Percentiles rank a stretch among this genome's conserved stretches.
Evolutionary conservation across 2,888 invertebrate genomes (phyloP).

Genomic region (Hirtodrosophila duncani): DNA sequence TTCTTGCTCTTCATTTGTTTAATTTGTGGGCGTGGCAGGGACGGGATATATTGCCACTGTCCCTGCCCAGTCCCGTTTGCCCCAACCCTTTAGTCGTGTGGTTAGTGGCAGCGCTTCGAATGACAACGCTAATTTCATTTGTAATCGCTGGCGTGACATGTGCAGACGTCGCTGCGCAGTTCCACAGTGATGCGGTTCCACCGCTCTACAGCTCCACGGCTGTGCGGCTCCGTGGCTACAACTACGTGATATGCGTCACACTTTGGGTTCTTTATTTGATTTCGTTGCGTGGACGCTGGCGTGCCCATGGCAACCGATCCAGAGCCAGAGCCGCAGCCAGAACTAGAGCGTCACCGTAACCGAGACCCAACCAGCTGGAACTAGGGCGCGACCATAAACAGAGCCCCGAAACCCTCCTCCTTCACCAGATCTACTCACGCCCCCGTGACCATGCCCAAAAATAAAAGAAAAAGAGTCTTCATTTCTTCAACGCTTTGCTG

Average conservation of each 20-base stretch:
- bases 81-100: too few relatives aligned
- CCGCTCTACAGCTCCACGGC: too few relatives aligned
- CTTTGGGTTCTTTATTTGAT: constrained; percentile 33
- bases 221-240: constrained; percentile 33
- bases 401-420: not conserved
- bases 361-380: constrained; percentile 11
- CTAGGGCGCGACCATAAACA: constrained; percentile 26
- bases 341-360: not conserved
- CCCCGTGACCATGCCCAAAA: too few relatives aligned
- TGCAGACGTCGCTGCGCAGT: constrained; percentile 35
- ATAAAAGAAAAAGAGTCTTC: not conserved
- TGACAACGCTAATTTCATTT: constrained; percentile 63
- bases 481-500: constrained; percentile 38
- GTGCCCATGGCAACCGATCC: constrained; percentile 26
- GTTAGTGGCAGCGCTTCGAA: too few relatives aligned
- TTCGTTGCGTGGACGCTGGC: constrained; percentile 31
- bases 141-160: constrained; percentile 54
- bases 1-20: constrained; percentile 29
- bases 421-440: too few relatives aligned
- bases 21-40: constrained; percentile 33
- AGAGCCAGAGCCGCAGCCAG: not conserved
- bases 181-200: too few relatives aligned
- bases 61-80: too few relatives aligned
- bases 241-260: constrained; percentile 64
- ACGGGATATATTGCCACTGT: too few relatives aligned